Conservation (phyloP, 2,888 invertebrate species). For the Galeruca laticollis region DNA sequence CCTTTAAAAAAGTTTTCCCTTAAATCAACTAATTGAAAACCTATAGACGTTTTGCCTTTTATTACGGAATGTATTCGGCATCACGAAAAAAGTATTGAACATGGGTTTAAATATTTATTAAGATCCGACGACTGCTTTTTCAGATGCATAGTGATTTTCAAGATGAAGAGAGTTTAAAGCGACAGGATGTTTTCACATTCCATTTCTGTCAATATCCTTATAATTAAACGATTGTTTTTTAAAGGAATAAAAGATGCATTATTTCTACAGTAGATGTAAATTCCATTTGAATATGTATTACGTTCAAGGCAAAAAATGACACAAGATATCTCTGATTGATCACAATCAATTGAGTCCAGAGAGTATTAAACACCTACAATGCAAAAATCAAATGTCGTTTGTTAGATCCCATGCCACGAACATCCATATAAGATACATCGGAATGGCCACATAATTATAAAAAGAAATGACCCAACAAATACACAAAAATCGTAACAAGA, state of each 20-base stretch:
- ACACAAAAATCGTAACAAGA: too few relatives aligned
- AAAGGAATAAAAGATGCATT: neutral
- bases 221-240: slow-evolving; percentile 4
- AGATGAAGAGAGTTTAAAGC: slow-evolving; percentile 23
- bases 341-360: too few relatives aligned
- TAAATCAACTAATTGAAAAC: slow-evolving; percentile 37
- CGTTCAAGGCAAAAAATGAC: too few relatives aligned
- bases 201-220: slow-evolving; percentile 11
- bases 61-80: slow-evolving; percentile 35
- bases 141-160: slow-evolving; percentile 25
- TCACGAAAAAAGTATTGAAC: slow-evolving; percentile 39
- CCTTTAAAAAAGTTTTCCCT: slow-evolving; percentile 28
- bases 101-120: slow-evolving; percentile 42
- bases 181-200: slow-evolving; percentile 22
- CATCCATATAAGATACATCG: too few relatives aligned
- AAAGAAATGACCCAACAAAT: too few relatives aligned
- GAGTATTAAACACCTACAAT: too few relatives aligned
- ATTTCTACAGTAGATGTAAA: too few relatives aligned
- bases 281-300: too few relatives aligned
- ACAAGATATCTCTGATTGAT: too few relatives aligned
- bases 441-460: too few relatives aligned
- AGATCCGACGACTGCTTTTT: slow-evolving; percentile 26
- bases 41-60: slow-evolving; percentile 33
- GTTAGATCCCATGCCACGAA: too few relatives aligned
- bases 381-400: too few relatives aligned